A percentile compares a stretch with the other conserved stretches of the same genome.
Evolutionary conservation across 2,888 invertebrate genomes (phyloP).

Genomic region (Abscondita cerata): DNA sequence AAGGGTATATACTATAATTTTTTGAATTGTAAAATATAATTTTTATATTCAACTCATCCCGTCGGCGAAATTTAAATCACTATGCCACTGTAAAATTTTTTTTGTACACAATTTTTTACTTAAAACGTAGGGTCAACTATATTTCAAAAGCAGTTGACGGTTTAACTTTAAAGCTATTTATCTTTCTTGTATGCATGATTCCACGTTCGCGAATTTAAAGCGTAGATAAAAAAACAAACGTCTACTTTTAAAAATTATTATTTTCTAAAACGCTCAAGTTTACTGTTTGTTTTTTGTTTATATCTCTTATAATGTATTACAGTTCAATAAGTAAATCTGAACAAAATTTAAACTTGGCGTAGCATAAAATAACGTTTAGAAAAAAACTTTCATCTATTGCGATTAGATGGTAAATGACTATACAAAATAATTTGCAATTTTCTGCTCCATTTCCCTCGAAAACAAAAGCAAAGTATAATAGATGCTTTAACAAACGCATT

Average conservation of each 20-base stretch:
- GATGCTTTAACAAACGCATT: conserved; percentile 19
- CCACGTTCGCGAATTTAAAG: conserved; percentile 2
- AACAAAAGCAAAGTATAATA: conserved; percentile 19
- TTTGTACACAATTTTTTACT: conserved; percentile 6
- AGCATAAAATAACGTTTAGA: too few relatives aligned
- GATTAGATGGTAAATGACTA: conserved; percentile 19
- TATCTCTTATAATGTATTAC: too few relatives aligned
- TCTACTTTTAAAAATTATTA: too few relatives aligned
- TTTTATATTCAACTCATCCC: neutral
- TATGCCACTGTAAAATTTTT: neutral
- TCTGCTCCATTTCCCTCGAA: conserved; percentile 21
- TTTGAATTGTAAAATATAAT: too few relatives aligned
- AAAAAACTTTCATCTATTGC: conserved; percentile 6
- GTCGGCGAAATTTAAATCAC: neutral
- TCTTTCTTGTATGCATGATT: conserved; percentile 8
- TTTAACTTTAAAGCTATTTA: conserved; percentile 10
- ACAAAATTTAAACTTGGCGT: too few relatives aligned
- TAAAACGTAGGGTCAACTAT: neutral
- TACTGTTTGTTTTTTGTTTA: too few relatives aligned
- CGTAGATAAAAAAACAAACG: neutral
- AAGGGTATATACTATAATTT: too few relatives aligned
- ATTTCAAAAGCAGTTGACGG: conserved; percentile 6
- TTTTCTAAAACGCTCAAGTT: too few relatives aligned
- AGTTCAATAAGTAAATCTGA: too few relatives aligned
- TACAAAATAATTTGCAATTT: conserved; percentile 21